These are phyloP conservation scores for Papilio machaon DNA, from an alignment of 1,140 invertebrate genomes.

Conservation along the genomic window DNA sequence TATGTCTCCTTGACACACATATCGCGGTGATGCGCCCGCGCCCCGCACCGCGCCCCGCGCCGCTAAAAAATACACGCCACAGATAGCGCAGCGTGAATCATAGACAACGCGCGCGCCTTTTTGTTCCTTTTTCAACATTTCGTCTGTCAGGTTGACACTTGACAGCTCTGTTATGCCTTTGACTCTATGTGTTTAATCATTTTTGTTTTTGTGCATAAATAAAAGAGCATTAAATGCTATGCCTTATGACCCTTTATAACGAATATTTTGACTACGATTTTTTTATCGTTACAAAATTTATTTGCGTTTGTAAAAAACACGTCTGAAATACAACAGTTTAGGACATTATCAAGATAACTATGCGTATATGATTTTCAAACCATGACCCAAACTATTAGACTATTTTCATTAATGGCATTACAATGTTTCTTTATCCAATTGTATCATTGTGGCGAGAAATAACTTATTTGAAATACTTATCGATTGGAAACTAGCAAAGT, in stretches of 20 bases:
- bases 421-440: conserved; percentile 1
- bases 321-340: neutral
- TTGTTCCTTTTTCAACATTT: conserved; percentile 29
- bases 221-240: neutral
- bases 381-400: neutral
- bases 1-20: conserved; percentile 73
- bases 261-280: no score
- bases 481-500: neutral
- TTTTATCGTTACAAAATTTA: neutral
- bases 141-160: conserved; percentile 19
- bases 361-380: neutral
- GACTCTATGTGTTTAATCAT: neutral
- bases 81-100: conserved; percentile 49
- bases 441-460: neutral
- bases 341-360: neutral
- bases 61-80: conserved; percentile 58
- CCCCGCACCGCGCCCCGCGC: conserved; percentile 44
- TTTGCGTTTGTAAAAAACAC: neutral
- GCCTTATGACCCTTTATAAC: no score
- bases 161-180: neutral
- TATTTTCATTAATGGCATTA: neutral
- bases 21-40: conserved; percentile 56
- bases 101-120: conserved; percentile 39
- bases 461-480: neutral
- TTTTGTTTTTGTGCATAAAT: neutral